Evolutionary conservation across 2,113 vertebrate species (phyloP).

Genomic region (Gorsachius goisagi): DNA sequence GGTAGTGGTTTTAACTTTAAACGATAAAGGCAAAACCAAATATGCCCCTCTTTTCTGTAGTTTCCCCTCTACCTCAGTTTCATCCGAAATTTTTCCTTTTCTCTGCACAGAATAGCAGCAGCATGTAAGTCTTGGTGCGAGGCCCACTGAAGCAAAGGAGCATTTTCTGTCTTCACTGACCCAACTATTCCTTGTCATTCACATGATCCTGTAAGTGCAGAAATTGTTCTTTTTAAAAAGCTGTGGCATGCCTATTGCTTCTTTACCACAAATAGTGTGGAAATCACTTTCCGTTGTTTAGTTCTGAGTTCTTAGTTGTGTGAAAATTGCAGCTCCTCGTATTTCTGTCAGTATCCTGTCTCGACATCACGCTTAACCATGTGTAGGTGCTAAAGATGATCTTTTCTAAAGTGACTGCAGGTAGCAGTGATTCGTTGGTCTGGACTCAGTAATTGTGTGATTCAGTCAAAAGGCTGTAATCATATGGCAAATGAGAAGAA

Average conservation of each 20-base stretch:
- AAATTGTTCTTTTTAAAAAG: not conserved
- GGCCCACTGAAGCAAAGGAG: not conserved
- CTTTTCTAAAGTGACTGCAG: not conserved
- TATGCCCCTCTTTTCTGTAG: not conserved
- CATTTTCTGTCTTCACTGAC: not conserved
- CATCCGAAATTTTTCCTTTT: not conserved
- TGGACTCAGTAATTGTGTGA: not conserved
- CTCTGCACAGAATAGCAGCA: not conserved
- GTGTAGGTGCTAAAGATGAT: not conserved
- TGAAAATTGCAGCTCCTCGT: not conserved
- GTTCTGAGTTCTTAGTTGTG: not conserved
- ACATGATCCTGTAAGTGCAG: not conserved
- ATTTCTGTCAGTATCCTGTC: not conserved
- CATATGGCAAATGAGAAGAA: not conserved
- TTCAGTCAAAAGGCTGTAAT: not conserved
- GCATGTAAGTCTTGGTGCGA: fast-evolving
- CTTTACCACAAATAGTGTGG: not conserved
- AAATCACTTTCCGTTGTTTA: not conserved
- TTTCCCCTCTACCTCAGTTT: not conserved
- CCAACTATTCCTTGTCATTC: not conserved
- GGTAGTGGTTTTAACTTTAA: not conserved
- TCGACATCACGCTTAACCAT: not conserved
- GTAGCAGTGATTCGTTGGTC: not conserved
- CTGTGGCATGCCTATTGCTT: not conserved
- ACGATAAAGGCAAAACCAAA: not conserved